Evolutionary conservation across 2,797 vertebrate genomes (phyloP).

Genomic region (Gallinago stenura): DNA sequence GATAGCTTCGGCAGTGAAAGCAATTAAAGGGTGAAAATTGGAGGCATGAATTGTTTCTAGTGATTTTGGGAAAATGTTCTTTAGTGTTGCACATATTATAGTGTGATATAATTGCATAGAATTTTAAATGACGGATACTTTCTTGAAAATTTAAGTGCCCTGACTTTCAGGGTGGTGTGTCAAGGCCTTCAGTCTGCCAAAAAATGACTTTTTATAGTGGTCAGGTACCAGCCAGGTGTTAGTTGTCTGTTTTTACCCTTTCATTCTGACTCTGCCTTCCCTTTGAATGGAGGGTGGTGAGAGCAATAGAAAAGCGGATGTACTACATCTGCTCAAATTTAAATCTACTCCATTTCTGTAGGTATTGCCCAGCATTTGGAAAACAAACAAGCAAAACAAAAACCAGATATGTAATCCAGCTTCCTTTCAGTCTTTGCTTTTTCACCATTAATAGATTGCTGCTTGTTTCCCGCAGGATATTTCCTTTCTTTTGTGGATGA

Average conservation of each 20-base stretch:
- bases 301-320: neutral
- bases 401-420: neutral
- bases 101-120: conserved; percentile 6
- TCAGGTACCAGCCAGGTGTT: neutral
- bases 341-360: neutral
- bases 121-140: conserved; percentile 1
- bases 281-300: neutral
- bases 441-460: neutral
- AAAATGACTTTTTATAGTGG: neutral
- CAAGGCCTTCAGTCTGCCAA: neutral
- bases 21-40: conserved; percentile 50
- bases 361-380: neutral
- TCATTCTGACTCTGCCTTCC: neutral
- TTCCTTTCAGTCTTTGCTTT: neutral
- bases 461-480: neutral
- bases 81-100: neutral
- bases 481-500: neutral
- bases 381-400: neutral
- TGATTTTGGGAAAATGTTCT: conserved; percentile 13
- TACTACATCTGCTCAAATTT: neutral
- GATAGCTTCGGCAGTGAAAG: neutral
- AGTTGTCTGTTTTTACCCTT: neutral
- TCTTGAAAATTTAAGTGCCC: neutral
- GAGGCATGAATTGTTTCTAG: neutral
- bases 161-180: conserved; percentile 1